A percentile compares a stretch with the other conserved stretches of the same genome.
These are phyloP conservation scores for Okapia johnstoni DNA, from an alignment of 2,113 vertebrate species.

Conservation along the genomic window DNA sequence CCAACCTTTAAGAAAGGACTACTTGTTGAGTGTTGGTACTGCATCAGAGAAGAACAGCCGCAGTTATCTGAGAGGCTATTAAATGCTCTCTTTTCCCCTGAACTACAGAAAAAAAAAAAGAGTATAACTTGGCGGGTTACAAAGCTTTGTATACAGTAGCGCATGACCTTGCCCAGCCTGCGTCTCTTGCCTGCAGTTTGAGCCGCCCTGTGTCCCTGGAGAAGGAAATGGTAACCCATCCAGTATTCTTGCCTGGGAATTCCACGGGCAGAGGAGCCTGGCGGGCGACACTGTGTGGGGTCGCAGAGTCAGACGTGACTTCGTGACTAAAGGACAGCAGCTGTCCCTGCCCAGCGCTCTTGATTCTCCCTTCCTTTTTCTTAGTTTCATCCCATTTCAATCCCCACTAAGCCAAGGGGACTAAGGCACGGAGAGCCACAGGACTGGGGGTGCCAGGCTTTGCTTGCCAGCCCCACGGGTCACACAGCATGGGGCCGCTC, in stretches of 20 bases:
- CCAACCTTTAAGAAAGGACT: not conserved
- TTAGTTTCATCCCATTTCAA: not conserved
- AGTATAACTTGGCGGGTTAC: not conserved
- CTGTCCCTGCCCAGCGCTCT: not conserved
- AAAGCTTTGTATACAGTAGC: not conserved
- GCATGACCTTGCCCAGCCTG: not conserved
- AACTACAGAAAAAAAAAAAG: not conserved
- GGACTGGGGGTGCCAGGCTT: fast-evolving
- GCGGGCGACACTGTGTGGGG: fast-evolving
- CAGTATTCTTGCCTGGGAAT: not conserved
- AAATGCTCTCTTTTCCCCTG: not conserved
- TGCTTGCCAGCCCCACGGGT: fast-evolving
- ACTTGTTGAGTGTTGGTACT: not conserved
- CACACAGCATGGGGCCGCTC: fast-evolving
- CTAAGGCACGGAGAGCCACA: fast-evolving
- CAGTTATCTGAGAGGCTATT: not conserved
- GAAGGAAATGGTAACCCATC: not conserved
- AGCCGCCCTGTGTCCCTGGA: not conserved
- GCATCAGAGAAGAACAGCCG: not conserved
- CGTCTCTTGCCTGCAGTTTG: fast-evolving
- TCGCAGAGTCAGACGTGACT: not conserved
- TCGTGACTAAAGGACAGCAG: not conserved
- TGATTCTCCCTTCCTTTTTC: not conserved
- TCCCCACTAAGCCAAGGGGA: not conserved
- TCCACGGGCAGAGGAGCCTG: not conserved